Percentiles rank a stretch among this genome's conserved stretches.
Evolutionary conservation across 2,888 invertebrate species (phyloP).

Genomic region (Chironomus tentans): DNA sequence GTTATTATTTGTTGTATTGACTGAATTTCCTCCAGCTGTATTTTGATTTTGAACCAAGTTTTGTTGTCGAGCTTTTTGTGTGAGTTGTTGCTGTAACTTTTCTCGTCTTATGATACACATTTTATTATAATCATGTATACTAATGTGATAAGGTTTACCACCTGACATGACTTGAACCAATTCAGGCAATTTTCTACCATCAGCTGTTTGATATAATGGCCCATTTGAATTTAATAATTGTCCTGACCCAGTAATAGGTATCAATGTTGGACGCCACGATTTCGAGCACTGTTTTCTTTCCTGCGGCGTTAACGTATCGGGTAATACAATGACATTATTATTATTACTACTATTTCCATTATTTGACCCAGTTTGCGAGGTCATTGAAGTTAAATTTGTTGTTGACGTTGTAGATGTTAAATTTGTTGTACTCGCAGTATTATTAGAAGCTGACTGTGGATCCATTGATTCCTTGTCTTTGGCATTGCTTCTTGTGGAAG

Average conservation of each 20-base stretch:
- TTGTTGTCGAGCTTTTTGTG: slow-evolving; percentile 30
- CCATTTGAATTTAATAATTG: slow-evolving; percentile 35
- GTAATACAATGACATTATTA: slow-evolving; percentile 37
- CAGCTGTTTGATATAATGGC: slow-evolving; percentile 48
- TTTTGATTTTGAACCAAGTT: slow-evolving; percentile 30
- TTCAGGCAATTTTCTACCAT: slow-evolving; percentile 51
- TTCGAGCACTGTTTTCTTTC: slow-evolving; percentile 46
- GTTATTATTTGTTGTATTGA: slow-evolving; percentile 36
- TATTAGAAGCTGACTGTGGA: neutral
- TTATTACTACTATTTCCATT: slow-evolving; percentile 29
- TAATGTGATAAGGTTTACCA: slow-evolving; percentile 70
- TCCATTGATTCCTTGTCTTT: slow-evolving; percentile 1
- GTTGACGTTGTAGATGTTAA: slow-evolving; percentile 37
- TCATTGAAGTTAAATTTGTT: slow-evolving; percentile 34
- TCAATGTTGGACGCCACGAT: slow-evolving; percentile 62
- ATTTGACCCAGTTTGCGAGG: slow-evolving; percentile 29
- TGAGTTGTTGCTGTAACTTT: slow-evolving; percentile 52
- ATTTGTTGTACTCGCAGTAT: slow-evolving; percentile 30
- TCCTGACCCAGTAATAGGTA: slow-evolving; percentile 50
- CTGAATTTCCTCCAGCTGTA: slow-evolving; percentile 37
- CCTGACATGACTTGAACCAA: slow-evolving; percentile 66
- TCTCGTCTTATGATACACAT: slow-evolving; percentile 65
- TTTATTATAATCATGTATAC: slow-evolving; percentile 68
- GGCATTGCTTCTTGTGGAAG: neutral
- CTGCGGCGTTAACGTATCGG: slow-evolving; percentile 40